Percentiles rank a stretch among this genome's conserved stretches.
phyloP scores from a whole-genome alignment of 2,113 vertebrate genomes.

The Lamprotornis superbus region DNA sequence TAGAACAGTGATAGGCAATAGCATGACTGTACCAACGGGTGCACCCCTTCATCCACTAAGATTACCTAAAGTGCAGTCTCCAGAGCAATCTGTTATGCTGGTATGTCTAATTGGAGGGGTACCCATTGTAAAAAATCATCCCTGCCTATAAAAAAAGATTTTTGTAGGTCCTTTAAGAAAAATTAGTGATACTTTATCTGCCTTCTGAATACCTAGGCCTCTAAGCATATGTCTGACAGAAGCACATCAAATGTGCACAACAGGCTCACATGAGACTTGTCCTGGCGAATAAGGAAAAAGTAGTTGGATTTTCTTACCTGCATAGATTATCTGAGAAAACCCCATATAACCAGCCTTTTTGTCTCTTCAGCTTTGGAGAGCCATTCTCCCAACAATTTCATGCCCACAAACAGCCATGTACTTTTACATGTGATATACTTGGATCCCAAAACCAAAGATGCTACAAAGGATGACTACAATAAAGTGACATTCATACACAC shows the following conservation, averaged over 20 bases:
- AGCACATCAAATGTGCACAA: background rate
- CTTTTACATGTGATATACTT: background rate
- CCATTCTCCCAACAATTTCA: background rate
- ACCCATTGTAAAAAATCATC: background rate
- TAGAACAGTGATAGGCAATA: background rate
- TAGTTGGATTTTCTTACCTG: background rate
- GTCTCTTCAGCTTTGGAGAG: background rate
- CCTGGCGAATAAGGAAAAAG: background rate
- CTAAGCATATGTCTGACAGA: background rate
- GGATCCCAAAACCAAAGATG: background rate
- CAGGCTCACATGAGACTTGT: background rate
- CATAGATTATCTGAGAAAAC: background rate
- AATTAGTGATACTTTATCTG: background rate
- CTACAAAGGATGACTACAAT: background rate
- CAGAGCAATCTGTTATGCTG: background rate
- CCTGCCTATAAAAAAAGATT: background rate
- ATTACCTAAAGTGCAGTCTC: background rate
- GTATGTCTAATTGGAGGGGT: background rate
- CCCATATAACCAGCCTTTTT: background rate
- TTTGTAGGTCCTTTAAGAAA: background rate
- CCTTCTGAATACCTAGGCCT: background rate
- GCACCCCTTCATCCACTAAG: background rate
- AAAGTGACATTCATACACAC: background rate
- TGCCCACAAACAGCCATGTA: background rate
- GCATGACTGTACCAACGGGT: background rate